A percentile compares a stretch with the other conserved stretches of the same genome.
Evolutionary conservation across 2,888 invertebrate genomes (phyloP).

Genomic region (Hecatera dysodea): DNA sequence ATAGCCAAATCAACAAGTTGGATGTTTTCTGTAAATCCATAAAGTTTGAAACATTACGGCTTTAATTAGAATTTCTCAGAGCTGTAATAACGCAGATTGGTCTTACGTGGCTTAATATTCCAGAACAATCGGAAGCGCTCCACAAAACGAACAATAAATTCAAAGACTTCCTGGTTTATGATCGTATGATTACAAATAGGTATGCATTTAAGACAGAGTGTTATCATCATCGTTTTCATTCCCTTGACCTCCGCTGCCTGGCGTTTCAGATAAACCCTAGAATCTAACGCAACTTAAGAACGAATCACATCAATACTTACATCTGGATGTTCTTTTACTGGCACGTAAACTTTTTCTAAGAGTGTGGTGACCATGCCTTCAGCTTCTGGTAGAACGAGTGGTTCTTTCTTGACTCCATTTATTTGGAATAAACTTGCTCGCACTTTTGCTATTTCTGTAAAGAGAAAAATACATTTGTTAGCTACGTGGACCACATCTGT

Average conservation of each 20-base stretch:
- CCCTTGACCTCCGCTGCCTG: slow-evolving; percentile 43
- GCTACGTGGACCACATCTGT: slow-evolving; percentile 69
- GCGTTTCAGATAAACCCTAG: slow-evolving; percentile 49
- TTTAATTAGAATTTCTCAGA: slow-evolving; percentile 61
- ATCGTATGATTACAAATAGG: slow-evolving; percentile 12
- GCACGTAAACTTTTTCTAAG: slow-evolving; percentile 99
- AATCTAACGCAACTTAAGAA: slow-evolving; percentile 33
- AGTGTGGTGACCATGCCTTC: slow-evolving; percentile 97
- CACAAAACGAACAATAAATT: slow-evolving; percentile 9
- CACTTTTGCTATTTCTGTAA: slow-evolving; percentile 99
- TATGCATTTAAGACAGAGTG: slow-evolving; percentile 34
- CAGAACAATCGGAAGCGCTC: slow-evolving; percentile 38
- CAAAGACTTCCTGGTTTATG: slow-evolving; percentile 13
- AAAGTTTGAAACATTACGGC: slow-evolving; percentile 52
- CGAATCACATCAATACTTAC: slow-evolving; percentile 92
- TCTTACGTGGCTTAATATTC: slow-evolving; percentile 50
- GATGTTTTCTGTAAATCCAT: slow-evolving; percentile 57
- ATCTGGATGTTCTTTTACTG: slow-evolving; percentile 99
- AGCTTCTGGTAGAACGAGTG: slow-evolving; percentile 97
- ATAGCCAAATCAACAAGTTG: slow-evolving; percentile 32
- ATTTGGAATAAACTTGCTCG: slow-evolving; percentile 99
- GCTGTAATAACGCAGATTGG: slow-evolving; percentile 56
- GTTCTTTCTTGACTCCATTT: slow-evolving; percentile 98
- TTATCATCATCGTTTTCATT: slow-evolving; percentile 49
- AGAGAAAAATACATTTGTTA: slow-evolving; percentile 74